Conservation (phyloP, 2,113 vertebrate genomes). For the human (Homo sapiens) region DNA sequence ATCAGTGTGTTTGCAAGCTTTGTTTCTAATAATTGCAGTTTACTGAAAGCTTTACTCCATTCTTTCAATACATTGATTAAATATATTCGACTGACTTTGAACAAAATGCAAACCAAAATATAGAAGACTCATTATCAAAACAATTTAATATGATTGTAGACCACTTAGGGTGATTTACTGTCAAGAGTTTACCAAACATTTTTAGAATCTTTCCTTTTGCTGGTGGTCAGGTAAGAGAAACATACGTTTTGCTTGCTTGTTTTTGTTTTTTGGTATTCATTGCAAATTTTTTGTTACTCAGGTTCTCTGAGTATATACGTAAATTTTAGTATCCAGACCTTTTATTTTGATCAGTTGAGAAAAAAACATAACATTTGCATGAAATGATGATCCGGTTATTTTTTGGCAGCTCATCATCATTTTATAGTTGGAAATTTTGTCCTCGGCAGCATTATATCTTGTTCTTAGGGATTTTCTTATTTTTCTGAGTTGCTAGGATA, state of each 20-base stretch:
- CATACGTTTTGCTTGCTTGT: not conserved
- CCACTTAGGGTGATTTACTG: not conserved
- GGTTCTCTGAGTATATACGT: not conserved
- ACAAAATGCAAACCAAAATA: not conserved
- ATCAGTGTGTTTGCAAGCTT: not conserved
- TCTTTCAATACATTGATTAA: not conserved
- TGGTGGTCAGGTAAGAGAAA: not conserved
- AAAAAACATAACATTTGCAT: not conserved
- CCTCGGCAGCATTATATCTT: not conserved
- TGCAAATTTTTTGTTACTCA: not conserved
- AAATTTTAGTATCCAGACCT: not conserved
- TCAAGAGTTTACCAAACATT: not conserved
- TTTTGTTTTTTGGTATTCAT: not conserved
- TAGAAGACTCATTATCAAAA: not conserved
- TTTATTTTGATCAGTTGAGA: slow-evolving; percentile 7
- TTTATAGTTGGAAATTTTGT: not conserved
- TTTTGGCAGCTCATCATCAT: not conserved
- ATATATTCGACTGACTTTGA: not conserved
- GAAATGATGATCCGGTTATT: not conserved
- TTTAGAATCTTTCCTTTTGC: not conserved
- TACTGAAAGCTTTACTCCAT: not conserved
- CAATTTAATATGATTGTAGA: not conserved
- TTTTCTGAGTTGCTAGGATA: slow-evolving; percentile 2
- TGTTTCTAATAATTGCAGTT: not conserved
- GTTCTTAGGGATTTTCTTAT: not conserved